These are phyloP conservation scores for Pelagia noctiluca DNA, from an alignment of 30 jellyfish, hydroid and myxozoan genomes.

Conservation along the genomic window DNA sequence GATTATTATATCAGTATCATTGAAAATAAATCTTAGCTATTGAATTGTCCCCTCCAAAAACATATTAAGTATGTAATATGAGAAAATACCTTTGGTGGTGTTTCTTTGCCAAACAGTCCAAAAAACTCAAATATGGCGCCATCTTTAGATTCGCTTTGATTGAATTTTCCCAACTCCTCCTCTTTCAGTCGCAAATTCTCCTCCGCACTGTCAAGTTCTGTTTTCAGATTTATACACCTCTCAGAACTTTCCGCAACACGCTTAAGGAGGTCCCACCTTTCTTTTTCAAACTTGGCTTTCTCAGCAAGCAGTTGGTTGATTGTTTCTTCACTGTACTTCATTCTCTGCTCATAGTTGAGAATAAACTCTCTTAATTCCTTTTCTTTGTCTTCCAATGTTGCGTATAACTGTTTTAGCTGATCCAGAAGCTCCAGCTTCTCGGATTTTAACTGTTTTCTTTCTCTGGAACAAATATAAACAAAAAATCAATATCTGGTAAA, in stretches of 20 bases:
- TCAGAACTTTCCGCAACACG: conserved; percentile 72
- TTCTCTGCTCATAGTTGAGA: conserved; percentile 78
- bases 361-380: conserved; percentile 78
- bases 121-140: conserved; percentile 51
- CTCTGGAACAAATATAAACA: no score
- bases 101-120: conserved; percentile 60
- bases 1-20: conserved; percentile 1
- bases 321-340: conserved; percentile 82
- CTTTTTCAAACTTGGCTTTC: conserved; percentile 69
- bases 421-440: conserved; percentile 79
- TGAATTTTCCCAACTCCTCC: conserved; percentile 32
- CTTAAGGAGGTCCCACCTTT: conserved; percentile 73
- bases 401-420: conserved; percentile 78
- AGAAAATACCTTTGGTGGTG: conserved; percentile 20
- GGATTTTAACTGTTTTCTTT: conserved; percentile 63
- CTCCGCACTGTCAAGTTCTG: conserved; percentile 59
- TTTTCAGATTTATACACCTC: conserved; percentile 71
- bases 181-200: conserved; percentile 38
- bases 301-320: conserved; percentile 63
- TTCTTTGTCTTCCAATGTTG: conserved; percentile 82
- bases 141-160: conserved; percentile 42
- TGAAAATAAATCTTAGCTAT: not conserved
- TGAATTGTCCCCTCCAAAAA: not conserved
- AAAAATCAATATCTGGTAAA: no score
- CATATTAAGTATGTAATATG: not conserved